Evolutionary conservation across 2,113 vertebrate genomes (phyloP), one percentile per base, ranked within the genome.

Genomic region (Micronycteris hirsuta): DNA sequence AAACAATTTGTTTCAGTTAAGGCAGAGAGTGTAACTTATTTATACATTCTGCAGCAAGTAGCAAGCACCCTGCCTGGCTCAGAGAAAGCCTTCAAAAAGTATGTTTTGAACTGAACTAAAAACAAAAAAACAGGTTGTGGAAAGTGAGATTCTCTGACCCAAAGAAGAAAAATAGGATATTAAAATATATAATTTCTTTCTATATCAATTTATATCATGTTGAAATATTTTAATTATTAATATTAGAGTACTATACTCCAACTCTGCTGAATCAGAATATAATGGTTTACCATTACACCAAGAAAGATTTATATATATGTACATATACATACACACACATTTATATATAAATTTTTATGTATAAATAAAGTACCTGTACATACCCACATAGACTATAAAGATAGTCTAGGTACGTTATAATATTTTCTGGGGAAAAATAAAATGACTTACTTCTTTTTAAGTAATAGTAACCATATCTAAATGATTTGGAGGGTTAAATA

Each of bases 1-100:
- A 92, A 76, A 81, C 24, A 67, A 54, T 90, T 83, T 78, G 56
- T 74, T 92, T 81, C 41, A 68, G 24, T 92, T 86, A 86, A 92
- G 14, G 8, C 61, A 73, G 22, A 10, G 20, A 73, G 36, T 76
- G 7, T 70, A 89, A 83, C 13, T 58, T 83, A 45, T 47, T 54
- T 4, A 22, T 70, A 3, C 28, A 11, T 56, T 81, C n/a, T 77
- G 22, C 8, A 86, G 43, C 26, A 83, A 83, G 45, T 65, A 73
- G 13, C 8, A 52, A 73, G 13, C 8, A 52, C 9, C 19, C 43
- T 54, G 0, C 14, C 67, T 82, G 26, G 26, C 36, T 56, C 1
- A 71, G 22, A 84, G 61, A 84, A 54, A 2, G 0, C 41, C 20
- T 28, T 76, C 15, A 28, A 92, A 22, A 70, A 52, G 8, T 63